These are phyloP conservation scores for Rattus rattus DNA, from an alignment of 2,113 vertebrate species.

Conservation along the genomic window DNA sequence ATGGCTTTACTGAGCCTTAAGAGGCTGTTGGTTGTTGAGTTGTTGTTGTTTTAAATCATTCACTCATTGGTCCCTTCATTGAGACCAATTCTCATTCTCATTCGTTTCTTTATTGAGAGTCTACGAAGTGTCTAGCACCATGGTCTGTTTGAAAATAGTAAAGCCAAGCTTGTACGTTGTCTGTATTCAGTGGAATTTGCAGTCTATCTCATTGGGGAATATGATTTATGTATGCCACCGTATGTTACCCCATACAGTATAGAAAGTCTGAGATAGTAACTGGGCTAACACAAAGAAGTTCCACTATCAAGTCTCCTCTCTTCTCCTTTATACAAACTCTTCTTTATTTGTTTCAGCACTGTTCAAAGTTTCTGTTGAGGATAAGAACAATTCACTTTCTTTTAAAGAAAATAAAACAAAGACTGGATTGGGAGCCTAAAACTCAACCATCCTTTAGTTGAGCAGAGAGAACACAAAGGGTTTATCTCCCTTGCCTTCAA, in stretches of 20 bases:
- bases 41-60: too few species aligned
- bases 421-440: background rate
- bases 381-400: conserved; percentile 40
- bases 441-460: conserved; percentile 19
- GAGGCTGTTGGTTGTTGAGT: background rate
- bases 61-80: background rate
- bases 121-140: background rate
- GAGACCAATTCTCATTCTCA: background rate
- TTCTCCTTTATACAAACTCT: conserved; percentile 30
- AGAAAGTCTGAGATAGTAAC: background rate
- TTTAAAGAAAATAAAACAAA: background rate
- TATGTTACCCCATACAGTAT: background rate
- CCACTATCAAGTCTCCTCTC: background rate
- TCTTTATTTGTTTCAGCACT: conserved; percentile 42
- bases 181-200: background rate
- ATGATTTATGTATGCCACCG: background rate
- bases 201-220: background rate
- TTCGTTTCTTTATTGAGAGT: background rate
- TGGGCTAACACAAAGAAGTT: background rate
- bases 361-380: conserved; percentile 40
- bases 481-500: conserved; percentile 16
- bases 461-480: conserved; percentile 17
- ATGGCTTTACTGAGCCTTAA: background rate
- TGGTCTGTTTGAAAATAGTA: background rate
- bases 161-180: background rate